A percentile compares a stretch with the other conserved stretches of the same genome.
Conservation (phyloP, 2,797 vertebrate genomes). For the Melanotaenia maccullochi region DNA sequence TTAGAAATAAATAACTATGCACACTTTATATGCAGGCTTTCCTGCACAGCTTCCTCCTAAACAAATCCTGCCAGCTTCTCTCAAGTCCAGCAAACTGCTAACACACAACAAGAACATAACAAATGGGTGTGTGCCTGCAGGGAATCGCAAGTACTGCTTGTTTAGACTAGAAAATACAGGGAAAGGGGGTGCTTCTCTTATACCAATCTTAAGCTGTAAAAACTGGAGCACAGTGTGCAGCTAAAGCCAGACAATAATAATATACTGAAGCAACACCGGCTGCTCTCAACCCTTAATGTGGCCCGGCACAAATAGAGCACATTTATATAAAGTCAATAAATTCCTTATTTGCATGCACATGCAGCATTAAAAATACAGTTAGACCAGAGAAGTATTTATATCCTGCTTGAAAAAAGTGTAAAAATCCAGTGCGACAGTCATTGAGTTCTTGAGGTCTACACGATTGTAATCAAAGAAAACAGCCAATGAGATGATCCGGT, state of each 20-base stretch:
- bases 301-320: constrained; percentile 75
- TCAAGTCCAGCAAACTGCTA: constrained; percentile 9
- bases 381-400: constrained; percentile 71
- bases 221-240: not conserved
- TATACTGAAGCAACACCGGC: constrained; percentile 22
- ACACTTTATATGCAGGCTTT: constrained; percentile 2
- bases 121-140: constrained; percentile 15
- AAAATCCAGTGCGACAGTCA: constrained; percentile 84
- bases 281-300: constrained; percentile 63
- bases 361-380: constrained; percentile 84
- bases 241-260: not conserved
- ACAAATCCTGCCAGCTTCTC: constrained; percentile 23
- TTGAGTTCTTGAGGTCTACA: constrained; percentile 84
- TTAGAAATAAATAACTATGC: not conserved
- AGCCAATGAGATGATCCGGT: constrained; percentile 77
- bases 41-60: constrained; percentile 7
- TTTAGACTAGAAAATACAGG: constrained; percentile 5
- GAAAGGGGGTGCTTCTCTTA: not conserved
- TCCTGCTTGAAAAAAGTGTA: constrained; percentile 75
- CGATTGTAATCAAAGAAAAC: constrained; percentile 74
- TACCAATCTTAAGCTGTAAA: not conserved
- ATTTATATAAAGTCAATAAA: constrained; percentile 73
- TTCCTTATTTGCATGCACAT: constrained; percentile 83
- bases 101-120: constrained; percentile 8
- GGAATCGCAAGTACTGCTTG: constrained; percentile 15